A percentile compares a stretch with the other conserved stretches of the same genome.
Evolutionary conservation across 2,113 vertebrate species (phyloP).

Genomic region (Fregata magnificens): DNA sequence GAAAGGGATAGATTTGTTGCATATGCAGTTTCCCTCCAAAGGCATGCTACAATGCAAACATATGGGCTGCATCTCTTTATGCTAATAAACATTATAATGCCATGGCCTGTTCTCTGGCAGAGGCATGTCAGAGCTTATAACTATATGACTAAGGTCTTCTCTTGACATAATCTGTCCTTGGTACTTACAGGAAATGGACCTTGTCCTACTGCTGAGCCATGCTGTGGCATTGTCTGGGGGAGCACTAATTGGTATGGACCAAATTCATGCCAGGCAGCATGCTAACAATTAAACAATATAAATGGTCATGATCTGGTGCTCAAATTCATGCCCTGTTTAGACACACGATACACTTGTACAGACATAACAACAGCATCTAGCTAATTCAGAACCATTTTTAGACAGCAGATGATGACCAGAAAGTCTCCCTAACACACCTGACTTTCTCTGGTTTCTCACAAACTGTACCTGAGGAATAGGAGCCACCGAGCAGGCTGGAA

Average conservation of each 20-base stretch:
- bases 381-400: background rate
- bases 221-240: background rate
- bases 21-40: background rate
- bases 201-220: background rate
- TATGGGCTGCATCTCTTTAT: background rate
- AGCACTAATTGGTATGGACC: background rate
- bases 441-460: background rate
- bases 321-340: background rate
- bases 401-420: background rate
- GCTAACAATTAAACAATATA: background rate
- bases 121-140: background rate
- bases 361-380: background rate
- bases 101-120: background rate
- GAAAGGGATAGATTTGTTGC: background rate
- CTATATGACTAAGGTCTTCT: background rate
- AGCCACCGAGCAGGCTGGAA: background rate
- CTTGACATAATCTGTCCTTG: background rate
- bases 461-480: background rate
- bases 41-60: background rate
- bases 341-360: background rate
- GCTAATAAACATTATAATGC: background rate
- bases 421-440: background rate
- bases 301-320: background rate
- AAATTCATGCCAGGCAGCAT: background rate
- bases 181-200: background rate